Conservation (phyloP, 92 coral and sea anemone genomes). For the Diadumene lineata region DNA sequence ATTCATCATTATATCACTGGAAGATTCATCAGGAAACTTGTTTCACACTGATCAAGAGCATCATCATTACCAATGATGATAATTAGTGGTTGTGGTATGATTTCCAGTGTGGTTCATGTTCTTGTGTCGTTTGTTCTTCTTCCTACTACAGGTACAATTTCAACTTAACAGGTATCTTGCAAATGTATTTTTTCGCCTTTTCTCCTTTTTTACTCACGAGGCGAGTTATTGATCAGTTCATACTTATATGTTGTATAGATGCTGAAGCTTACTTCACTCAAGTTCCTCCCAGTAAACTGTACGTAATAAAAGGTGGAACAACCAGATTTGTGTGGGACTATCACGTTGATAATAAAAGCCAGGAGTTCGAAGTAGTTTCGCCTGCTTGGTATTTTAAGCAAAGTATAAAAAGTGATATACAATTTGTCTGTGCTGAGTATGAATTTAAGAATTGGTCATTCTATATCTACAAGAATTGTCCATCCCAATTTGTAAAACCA, state of each 20-base stretch:
- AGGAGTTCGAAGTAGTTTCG: background rate
- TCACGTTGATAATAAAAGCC: background rate
- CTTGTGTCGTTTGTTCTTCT: background rate
- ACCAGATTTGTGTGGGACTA: conserved; percentile 21
- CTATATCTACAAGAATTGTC: no score
- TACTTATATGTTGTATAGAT: background rate
- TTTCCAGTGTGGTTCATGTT: background rate
- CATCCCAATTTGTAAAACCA: conserved; percentile 2
- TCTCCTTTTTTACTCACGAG: background rate
- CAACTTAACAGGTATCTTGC: background rate
- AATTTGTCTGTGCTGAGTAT: no score
- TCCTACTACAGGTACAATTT: background rate
- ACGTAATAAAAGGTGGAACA: conserved; percentile 10
- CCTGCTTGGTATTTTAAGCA: background rate
- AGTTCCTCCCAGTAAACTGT: conserved; percentile 6
- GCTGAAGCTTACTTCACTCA: background rate
- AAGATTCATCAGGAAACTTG: no score
- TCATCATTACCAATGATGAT: background rate
- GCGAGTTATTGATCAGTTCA: background rate
- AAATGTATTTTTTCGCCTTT: background rate
- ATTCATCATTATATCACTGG: background rate
- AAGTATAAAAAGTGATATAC: no score
- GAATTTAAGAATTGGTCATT: no score
- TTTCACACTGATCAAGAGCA: background rate
- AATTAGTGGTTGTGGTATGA: background rate